Evolutionary conservation across 1,140 invertebrate genomes (phyloP).

Genomic region (Contarinia nasturtii): DNA sequence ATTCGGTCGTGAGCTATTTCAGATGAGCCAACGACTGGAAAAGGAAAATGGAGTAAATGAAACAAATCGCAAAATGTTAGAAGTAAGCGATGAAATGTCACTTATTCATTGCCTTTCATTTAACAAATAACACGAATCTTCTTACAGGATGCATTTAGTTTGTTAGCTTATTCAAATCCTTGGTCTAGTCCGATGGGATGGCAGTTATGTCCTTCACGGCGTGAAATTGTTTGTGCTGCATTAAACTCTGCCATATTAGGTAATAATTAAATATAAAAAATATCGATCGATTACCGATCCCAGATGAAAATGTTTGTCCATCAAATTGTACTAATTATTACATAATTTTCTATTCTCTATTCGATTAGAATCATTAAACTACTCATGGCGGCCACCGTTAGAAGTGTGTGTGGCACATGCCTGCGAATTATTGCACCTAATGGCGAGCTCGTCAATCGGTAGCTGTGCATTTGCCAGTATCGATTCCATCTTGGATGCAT

Average conservation of each 20-base stretch:
- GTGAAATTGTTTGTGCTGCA: conserved; percentile 84
- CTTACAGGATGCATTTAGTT: conserved; percentile 85
- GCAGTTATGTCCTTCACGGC: conserved; percentile 79
- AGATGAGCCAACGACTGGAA: conserved; percentile 68
- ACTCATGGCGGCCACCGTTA: conserved; percentile 72
- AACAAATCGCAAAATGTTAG: conserved; percentile 80
- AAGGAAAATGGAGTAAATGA: conserved; percentile 69
- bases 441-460: conserved; percentile 75
- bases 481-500: conserved; percentile 36
- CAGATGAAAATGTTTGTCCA: neutral
- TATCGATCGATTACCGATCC: neutral
- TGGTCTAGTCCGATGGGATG: conserved; percentile 91
- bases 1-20: conserved; percentile 83
- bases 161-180: conserved; percentile 93
- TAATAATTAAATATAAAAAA: conserved; percentile 20
- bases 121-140: conserved; percentile 1
- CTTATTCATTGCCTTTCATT: neutral
- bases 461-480: conserved; percentile 84
- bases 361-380: conserved; percentile 43
- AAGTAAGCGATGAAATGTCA: conserved; percentile 31
- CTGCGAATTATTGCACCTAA: conserved; percentile 67
- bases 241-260: conserved; percentile 94
- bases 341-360: neutral
- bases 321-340: neutral
- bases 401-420: conserved; percentile 83